Evolutionary conservation across 2,113 vertebrate genomes (phyloP), one percentile per base, ranked within the genome.

Genomic region (Microtus pennsylvanicus): DNA sequence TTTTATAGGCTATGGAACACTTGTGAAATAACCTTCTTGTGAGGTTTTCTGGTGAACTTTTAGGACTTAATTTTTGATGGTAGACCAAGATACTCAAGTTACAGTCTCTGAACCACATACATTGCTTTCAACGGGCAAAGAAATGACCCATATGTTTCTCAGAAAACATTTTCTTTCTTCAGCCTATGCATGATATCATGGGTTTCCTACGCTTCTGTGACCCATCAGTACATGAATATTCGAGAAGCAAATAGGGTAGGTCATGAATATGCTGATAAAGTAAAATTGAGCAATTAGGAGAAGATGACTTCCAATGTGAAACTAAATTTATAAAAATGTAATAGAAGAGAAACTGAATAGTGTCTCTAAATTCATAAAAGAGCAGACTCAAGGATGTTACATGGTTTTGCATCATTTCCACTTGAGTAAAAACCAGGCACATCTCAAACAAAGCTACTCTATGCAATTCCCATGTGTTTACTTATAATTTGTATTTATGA

Each of bases 301-400:
- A 83, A 95, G 17, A 87, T 87, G 72, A 87, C 24, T 90, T 95
- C 50, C 89, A 92, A 95, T 93, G n/a, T 80, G 38, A 90, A 93
- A 92, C n/a, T 93, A 89, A 82, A 96, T 93, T 76, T 94, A 45
- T 92, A 11, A 93, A 6, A 35, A 16, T 65, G 11, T 78, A 87
- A 80, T 81, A 61, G 19, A 83, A 91, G 17, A 67, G 69, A 72
- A 33, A 63, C 30, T 94, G 76, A 88, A 33, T 80, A 91, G 13
- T 63, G 30, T 63, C 45, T 86, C 93, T 95, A 96, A 92, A 76
- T 80, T 76, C 91, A 76, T 72, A 58, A 94, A 94, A 77, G 13
- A 85, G 7, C 16, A 92, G 21, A 16, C 26, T 86, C 70, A 74
- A 77, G 38, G 45, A 80, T 24, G 61, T 88, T 86, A 65, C 90